Base-by-base conservation (phyloP, 92 coral and sea anemone species). In the Porites rus region DNA sequence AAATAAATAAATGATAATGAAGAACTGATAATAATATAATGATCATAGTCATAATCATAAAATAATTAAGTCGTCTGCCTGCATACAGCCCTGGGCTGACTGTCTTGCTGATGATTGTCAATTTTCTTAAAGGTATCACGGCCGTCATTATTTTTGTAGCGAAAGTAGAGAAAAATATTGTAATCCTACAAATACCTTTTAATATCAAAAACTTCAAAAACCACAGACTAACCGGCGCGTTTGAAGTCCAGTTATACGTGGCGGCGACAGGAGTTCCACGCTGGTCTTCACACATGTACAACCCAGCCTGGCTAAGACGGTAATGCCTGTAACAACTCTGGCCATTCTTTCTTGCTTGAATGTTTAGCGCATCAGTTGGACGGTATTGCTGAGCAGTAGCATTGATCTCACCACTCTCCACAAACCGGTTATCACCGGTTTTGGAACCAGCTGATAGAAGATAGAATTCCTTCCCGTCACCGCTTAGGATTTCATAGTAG, bases 391-490 rank as follows among this genome's bases (percentile, higher is more conserved):
- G 38, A 17, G 74, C 61, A 7, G 10, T 66, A 18, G 78, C 65
- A 63, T 79, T 84, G 16, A 66, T 76, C 51, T 68, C 67, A 52
- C 90, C 91, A 20, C 79, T 79, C 75, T 91, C 88, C 13, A 83
- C 91, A 67, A 75, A 83, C 80, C 85, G 75, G 72, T 91, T 59
- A 31, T 91, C 94, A 50, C 80, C 84, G 12, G 89, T 82, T 65
- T 91, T 87, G 69, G 88, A 74, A 22, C 93, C 89, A 25, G 89
- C 80, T 6, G 94, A 82, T 22, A 91, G 71, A n/a, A 87, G 87
- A 71, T 76, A 70, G 51, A 43, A 91, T 46, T 75, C 85, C 75
- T 65, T 80, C 38, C 79, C 74, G 51, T 82, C 65, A 50, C 79
- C 75, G 74, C 84, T 79, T 51, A 38, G n/a, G 66, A 91, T 74